Percentiles rank a stretch among this genome's conserved stretches.
phyloP scores from a whole-genome alignment of 2,888 invertebrate species.

The Neocrepidodera transversa region DNA sequence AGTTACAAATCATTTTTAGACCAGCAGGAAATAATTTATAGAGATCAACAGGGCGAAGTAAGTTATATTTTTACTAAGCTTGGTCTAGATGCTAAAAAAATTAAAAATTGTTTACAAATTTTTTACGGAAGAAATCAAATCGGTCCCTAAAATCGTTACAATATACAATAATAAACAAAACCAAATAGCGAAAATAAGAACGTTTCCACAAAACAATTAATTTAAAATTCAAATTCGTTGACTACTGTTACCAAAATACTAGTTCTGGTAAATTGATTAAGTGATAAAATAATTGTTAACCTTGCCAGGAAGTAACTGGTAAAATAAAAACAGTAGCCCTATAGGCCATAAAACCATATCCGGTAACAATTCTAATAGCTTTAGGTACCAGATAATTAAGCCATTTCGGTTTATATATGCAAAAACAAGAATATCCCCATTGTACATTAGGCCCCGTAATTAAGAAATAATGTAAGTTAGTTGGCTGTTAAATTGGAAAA shows the following conservation, averaged over 20 bases:
- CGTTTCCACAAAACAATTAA: background rate
- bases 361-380: slow-evolving; percentile 2
- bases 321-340: slow-evolving; percentile 18
- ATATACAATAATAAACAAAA: background rate
- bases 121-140: no score
- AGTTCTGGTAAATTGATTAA: slow-evolving; percentile 13
- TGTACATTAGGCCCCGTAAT: slow-evolving; percentile 24
- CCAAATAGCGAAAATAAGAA: background rate
- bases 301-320: slow-evolving; percentile 1
- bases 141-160: no score
- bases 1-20: no score
- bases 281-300: slow-evolving; percentile 2
- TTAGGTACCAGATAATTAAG: slow-evolving; percentile 14
- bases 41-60: no score
- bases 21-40: no score
- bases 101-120: no score
- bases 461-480: slow-evolving; percentile 32
- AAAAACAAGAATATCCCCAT: slow-evolving; percentile 22
- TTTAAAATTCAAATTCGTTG: slow-evolving; percentile 16
- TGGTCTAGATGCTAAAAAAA: no score
- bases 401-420: slow-evolving; percentile 22
- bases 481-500: slow-evolving; percentile 30
- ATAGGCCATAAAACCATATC: slow-evolving; percentile 6
- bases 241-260: background rate
- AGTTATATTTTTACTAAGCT: no score